Evolutionary conservation across 2,113 vertebrate genomes (phyloP).

Genomic region (rat (Rattus norvegicus)): DNA sequence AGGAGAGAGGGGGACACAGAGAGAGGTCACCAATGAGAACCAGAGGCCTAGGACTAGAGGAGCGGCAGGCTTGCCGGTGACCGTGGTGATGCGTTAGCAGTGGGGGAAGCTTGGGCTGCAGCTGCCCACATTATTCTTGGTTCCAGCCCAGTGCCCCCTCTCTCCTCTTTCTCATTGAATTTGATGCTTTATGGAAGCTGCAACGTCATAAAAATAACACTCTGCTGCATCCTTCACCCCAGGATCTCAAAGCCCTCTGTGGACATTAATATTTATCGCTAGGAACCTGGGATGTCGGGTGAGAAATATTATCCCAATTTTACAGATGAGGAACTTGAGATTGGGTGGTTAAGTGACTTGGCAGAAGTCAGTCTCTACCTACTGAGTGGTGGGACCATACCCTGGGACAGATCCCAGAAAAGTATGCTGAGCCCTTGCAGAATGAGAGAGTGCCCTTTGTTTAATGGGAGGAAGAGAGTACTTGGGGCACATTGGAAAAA

Average conservation of each 20-base stretch:
- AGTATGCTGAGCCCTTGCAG: slow-evolving; percentile 56
- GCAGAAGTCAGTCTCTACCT: slow-evolving; percentile 73
- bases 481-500: neutral
- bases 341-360: slow-evolving; percentile 79
- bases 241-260: slow-evolving; percentile 80
- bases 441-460: slow-evolving; percentile 61
- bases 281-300: slow-evolving; percentile 70
- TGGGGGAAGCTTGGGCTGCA: slow-evolving; percentile 57
- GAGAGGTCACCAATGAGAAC: slow-evolving; percentile 46
- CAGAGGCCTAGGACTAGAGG: slow-evolving; percentile 35
- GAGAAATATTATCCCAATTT: slow-evolving; percentile 83
- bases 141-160: slow-evolving; percentile 76
- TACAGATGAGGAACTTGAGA: slow-evolving; percentile 83
- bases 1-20: neutral
- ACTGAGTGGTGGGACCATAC: slow-evolving; percentile 61
- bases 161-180: slow-evolving; percentile 83
- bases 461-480: neutral
- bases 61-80: slow-evolving; percentile 57
- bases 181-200: slow-evolving; percentile 81
- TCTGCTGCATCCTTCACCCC: slow-evolving; percentile 77
- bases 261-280: slow-evolving; percentile 81
- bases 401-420: slow-evolving; percentile 68
- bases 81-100: slow-evolving; percentile 52
- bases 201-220: slow-evolving; percentile 82
- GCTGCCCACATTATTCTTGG: slow-evolving; percentile 74